phyloP scores from a whole-genome alignment of 2,888 invertebrate genomes.

The Chloroclysta siterata region DNA sequence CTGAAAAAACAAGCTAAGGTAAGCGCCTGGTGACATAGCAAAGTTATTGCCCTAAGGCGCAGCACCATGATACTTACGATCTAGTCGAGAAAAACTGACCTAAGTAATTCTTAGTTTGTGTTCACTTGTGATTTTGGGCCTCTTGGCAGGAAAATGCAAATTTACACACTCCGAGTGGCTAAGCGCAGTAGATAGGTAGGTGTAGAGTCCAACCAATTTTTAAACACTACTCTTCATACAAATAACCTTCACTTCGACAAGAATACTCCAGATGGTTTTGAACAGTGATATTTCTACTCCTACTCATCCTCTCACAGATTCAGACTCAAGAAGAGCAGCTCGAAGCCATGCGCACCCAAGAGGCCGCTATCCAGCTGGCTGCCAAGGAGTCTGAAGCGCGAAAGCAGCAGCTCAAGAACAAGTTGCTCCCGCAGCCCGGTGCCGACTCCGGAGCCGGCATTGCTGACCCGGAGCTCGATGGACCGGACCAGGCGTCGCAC shows the following conservation, averaged over 20 bases:
- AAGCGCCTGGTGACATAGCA: slow-evolving; percentile 30
- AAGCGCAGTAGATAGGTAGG: no score
- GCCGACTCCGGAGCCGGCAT: slow-evolving; percentile 64
- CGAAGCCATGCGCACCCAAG: slow-evolving; percentile 78
- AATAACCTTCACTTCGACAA: no score
- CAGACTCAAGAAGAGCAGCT: slow-evolving; percentile 67
- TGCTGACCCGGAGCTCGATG: slow-evolving; percentile 76
- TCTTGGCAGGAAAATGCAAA: no score
- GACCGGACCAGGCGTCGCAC: slow-evolving; percentile 81
- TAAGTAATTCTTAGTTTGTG: no score
- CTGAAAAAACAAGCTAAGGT: slow-evolving; percentile 86
- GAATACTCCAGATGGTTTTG: no score
- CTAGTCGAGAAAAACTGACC: background rate
- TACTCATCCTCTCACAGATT: slow-evolving; percentile 50
- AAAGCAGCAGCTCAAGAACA: slow-evolving; percentile 79
- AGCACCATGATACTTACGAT: background rate
- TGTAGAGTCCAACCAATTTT: no score
- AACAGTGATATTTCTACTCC: background rate
- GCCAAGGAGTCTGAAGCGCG: slow-evolving; percentile 85
- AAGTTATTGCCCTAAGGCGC: slow-evolving; percentile 6
- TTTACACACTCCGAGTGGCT: no score
- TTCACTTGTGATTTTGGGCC: no score
- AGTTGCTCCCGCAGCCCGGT: slow-evolving; percentile 69
- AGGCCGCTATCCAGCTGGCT: slow-evolving; percentile 80
- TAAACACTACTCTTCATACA: no score